Conservation (phyloP, 2,888 invertebrate species). For the Caenorhabditis macrosperma region DNA sequence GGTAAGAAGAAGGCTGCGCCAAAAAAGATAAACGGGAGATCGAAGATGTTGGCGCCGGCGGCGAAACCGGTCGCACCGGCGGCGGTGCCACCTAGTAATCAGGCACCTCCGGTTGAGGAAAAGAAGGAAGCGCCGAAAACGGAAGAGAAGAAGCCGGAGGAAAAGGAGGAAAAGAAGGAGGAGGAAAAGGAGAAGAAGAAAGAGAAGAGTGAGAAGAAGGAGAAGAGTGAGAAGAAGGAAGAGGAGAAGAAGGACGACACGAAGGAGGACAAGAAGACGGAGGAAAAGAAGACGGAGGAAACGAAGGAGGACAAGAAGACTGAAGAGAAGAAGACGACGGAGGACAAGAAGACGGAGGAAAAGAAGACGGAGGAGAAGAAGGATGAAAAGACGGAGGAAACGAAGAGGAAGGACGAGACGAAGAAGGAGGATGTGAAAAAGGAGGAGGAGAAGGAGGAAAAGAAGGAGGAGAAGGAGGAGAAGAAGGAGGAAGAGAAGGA, state of each 20-base stretch:
- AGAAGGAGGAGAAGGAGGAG: constrained; percentile 13
- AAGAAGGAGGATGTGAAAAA: constrained; percentile 13
- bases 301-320: constrained; percentile 4
- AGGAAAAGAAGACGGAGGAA: constrained; percentile 10
- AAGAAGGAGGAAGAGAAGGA: constrained; percentile 1
- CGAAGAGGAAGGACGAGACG: neutral
- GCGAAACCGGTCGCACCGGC: neutral
- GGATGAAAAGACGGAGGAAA: constrained; percentile 5
- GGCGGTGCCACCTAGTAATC: neutral
- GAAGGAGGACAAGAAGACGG: neutral
- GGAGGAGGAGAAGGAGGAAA: neutral
- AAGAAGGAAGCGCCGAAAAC: neutral
- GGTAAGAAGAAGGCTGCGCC: neutral
- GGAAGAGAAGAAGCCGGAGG: constrained; percentile 6
- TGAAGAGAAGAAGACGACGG: neutral
- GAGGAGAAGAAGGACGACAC: constrained; percentile 14
- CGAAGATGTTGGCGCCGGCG: no score
- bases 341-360: neutral
- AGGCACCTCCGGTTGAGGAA: neutral
- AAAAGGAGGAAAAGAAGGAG: neutral
- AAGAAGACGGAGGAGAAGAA: constrained; percentile 8
- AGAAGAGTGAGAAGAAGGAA: neutral
- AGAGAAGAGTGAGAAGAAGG: constrained; percentile 5
- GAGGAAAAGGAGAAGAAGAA: constrained; percentile 7
- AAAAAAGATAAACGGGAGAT: neutral